Base-by-base conservation (phyloP, 2,888 invertebrate species). In the Miltochrista miniata region DNA sequence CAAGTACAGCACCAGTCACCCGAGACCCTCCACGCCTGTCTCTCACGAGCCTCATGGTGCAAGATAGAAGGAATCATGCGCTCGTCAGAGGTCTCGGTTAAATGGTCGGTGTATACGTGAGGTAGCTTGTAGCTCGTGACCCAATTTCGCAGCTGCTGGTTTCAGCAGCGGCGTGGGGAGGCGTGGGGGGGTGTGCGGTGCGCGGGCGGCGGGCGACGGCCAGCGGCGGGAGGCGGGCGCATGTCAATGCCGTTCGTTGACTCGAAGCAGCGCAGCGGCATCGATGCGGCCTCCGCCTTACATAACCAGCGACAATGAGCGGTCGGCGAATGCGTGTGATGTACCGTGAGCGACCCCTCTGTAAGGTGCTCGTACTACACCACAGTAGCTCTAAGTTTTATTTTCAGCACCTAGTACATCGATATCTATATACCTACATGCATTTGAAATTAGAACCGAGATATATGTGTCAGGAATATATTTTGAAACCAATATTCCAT, bases 241-340 rank as follows among this genome's bases (percentile, higher is more conserved):
- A 86, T 91, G 91, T 90, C 91, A 91, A 91, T 90, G 90, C 90
- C 91, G 91, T 86, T 87, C 91, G 90, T 91, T 90, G 90, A 91
- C 91, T 90, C 87, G 83, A 72, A 79, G 78, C 86, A 82, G 81
- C 87, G 77, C 86, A 82, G 81, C 87, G 83, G 82, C 87, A 83
- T 81, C 87, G 87, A 70, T 80, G 85, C 83, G 90, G 90, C 88
- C 87, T 89, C 90, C 83, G 83, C 82, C 90, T 91, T 91, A 91
- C 90, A 91, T 91, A 91, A 90, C 89, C 87, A 87, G 73, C 90
- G 85, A 89, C 90, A 88, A 89, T 85, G 80, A 84, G 81, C 83
- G 83, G 72, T 79, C 76, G 68, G 68, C 79, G 76, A 84, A 81
- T 85, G 86, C 87, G 84, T 87, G 82, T 72, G 82, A 84, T 86